Base-by-base conservation (phyloP, 2,797 vertebrate species). In the Distichodus sexfasciatus region DNA sequence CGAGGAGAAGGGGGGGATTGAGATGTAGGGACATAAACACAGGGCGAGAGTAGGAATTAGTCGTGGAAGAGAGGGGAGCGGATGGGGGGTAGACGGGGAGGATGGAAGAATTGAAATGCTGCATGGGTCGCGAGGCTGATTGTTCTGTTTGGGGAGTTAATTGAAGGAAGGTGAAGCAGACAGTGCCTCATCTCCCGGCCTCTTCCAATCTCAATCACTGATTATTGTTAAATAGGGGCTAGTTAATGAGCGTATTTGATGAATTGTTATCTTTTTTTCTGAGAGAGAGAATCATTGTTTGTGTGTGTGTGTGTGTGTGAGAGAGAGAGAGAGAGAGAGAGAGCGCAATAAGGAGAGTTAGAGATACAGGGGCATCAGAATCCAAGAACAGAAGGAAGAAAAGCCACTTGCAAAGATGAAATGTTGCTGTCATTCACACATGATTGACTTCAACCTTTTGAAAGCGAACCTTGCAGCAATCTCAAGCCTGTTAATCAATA, bases 401-500 rank as follows among this genome's bases (percentile, higher is more conserved):
- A 24, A 19, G 53, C 55, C 46, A 66, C 50, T 40, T 48, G 57
- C 66, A 69, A 40, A 53, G 69, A 80, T 76, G 77, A 65, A 69
- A 75, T 60, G 48, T 51, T 91, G 86, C 90, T 92, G 90, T 94
- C 91, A 87, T 94, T 94, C 90, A 94, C 91, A 91, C 91, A 93
- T 92, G 92, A 94, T 90, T 92, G 91, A 91, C 90, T 94, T 91
- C 90, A 94, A 92, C 91, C 91, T 94, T 94, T 93, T 86, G 88
- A 92, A 87, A 91, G 87, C 50, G 88, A 93, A 92, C 85, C 90
- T 89, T 86, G 82, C 48, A 66, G 72, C 61, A 75, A 68, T 65
- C 78, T 41, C 77, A 38, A 64, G 90, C 89, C 89, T 91, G 92
- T 90, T 86, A 87, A 91, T 93, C 91, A 92, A 92, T 93, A 93